These are phyloP conservation scores for Leptoclinus maculatus DNA, from an alignment of 2,797 vertebrate genomes.

Conservation along the genomic window DNA sequence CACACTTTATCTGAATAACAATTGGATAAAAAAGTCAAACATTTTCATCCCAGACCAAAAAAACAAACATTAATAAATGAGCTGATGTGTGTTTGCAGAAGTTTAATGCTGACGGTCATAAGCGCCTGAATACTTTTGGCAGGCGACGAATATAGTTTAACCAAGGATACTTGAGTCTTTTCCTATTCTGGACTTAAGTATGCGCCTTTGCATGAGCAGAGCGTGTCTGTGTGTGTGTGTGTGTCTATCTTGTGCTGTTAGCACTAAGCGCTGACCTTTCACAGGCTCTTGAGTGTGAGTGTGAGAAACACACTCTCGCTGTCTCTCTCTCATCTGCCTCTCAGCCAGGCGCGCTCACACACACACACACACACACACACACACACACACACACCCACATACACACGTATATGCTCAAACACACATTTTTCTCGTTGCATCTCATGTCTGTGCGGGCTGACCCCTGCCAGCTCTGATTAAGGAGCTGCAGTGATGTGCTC, in stretches of 20 bases:
- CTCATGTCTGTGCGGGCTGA: constrained; percentile 86
- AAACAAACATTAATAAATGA: constrained; percentile 15
- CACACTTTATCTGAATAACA: constrained; percentile 8
- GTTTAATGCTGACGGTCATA: constrained; percentile 4
- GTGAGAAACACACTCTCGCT: constrained; percentile 91
- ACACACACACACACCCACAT: constrained; percentile 17
- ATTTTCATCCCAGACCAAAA: constrained; percentile 18
- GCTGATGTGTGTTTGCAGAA: not conserved
- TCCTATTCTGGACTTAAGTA: constrained; percentile 75
- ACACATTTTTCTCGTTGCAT: constrained; percentile 57
- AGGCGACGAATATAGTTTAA: constrained; percentile 49
- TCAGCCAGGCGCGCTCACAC: constrained; percentile 55
- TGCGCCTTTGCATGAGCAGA: constrained; percentile 47
- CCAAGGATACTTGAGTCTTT: constrained; percentile 61
- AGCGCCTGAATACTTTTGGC: constrained; percentile 37
- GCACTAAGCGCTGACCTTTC: constrained; percentile 87
- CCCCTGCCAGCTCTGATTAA: constrained; percentile 94
- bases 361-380: constrained; percentile 43
- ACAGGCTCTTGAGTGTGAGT: constrained; percentile 91
- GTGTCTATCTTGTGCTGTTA: constrained; percentile 78
- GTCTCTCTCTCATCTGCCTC: constrained; percentile 84
- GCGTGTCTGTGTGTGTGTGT: constrained; percentile 38
- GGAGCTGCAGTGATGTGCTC: constrained; percentile 94
- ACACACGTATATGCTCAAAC: constrained; percentile 23
- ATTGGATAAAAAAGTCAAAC: no score